These are phyloP conservation scores for Microcebus griseorufus DNA, from an alignment of 2,113 vertebrate species.

Conservation along the genomic window DNA sequence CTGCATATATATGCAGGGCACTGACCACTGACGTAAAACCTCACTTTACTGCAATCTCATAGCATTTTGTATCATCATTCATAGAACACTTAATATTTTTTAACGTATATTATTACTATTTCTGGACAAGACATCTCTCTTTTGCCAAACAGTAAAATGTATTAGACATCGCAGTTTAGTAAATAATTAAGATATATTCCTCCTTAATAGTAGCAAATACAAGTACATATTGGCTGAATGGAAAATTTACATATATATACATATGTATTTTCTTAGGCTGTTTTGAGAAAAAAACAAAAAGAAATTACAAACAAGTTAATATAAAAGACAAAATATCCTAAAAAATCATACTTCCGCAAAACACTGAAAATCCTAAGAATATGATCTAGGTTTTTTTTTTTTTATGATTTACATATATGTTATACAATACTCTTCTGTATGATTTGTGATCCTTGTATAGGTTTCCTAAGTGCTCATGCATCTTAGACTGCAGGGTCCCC, in stretches of 20 bases:
- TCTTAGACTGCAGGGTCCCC: neutral
- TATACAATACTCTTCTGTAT: neutral
- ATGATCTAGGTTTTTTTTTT: neutral
- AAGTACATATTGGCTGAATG: neutral
- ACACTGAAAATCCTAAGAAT: neutral
- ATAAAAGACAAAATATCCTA: neutral
- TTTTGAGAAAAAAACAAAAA: neutral
- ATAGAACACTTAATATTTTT: neutral
- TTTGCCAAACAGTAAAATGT: neutral
- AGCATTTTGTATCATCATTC: neutral
- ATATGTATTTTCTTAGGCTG: neutral
- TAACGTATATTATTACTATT: neutral
- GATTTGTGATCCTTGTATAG: too few relatives aligned
- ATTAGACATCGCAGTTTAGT: neutral
- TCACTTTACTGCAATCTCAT: neutral
- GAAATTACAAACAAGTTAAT: neutral
- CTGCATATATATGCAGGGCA: neutral
- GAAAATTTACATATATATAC: neutral
- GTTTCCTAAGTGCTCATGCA: neutral
- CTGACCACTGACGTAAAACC: neutral
- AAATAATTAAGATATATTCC: neutral
- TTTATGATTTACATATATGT: neutral
- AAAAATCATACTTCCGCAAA: neutral
- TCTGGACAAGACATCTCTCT: neutral
- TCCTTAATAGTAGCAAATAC: neutral